phyloP scores from a whole-genome alignment of 2,888 invertebrate species.

The Gryllus longicercus region DNA sequence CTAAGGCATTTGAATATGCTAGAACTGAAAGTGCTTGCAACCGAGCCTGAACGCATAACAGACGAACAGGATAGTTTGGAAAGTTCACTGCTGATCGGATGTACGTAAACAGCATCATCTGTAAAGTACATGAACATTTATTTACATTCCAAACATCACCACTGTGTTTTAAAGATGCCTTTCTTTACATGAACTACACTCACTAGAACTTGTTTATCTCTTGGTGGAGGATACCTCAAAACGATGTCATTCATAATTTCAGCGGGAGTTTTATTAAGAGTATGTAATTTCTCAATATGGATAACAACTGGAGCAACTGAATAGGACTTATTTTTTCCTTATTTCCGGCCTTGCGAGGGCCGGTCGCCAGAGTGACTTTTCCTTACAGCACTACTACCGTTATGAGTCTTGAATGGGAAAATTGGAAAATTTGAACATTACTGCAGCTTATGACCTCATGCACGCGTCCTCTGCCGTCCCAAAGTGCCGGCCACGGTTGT shows the following conservation, averaged over 20 bases:
- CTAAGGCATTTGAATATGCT: conserved; percentile 70
- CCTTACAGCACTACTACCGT: no score
- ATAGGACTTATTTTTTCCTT: conserved; percentile 39
- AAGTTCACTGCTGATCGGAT: conserved; percentile 79
- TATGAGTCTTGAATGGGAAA: no score
- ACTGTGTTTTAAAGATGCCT: no score
- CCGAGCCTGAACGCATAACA: conserved; percentile 79
- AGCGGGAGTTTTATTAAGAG: conserved; percentile 61
- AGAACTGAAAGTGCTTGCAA: conserved; percentile 78
- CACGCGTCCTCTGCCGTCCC: no score
- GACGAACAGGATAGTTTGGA: conserved; percentile 66
- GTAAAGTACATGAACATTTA: conserved; percentile 38
- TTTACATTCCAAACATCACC: no score
- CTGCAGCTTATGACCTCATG: no score
- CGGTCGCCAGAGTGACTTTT: no score
- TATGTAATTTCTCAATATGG: conserved; percentile 67
- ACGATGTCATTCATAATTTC: conserved; percentile 70
- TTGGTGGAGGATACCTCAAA: conserved; percentile 61
- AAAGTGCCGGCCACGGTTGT: no score
- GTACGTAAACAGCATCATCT: conserved; percentile 76
- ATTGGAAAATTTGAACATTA: no score
- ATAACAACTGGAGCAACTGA: conserved; percentile 54
- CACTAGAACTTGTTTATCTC: conserved; percentile 62
- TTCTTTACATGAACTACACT: neutral
- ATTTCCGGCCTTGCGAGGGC: no score